Evolutionary conservation across 2,888 invertebrate genomes (phyloP).

Genomic region (Rotaria macrura): DNA sequence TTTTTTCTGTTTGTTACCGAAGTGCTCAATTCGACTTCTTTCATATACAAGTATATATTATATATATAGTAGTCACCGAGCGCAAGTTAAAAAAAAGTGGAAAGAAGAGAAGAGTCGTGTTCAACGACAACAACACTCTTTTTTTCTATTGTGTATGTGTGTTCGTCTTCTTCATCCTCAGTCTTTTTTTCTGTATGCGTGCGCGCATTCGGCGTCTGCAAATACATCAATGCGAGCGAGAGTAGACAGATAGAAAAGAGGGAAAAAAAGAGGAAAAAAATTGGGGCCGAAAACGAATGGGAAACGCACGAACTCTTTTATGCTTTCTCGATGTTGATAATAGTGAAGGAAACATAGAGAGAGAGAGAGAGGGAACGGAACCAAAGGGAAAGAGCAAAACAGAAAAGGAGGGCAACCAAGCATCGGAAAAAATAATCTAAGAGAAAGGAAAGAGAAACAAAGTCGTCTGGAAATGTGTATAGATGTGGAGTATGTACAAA

Average conservation of each 20-base stretch:
- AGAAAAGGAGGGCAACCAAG: not conserved
- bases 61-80: not conserved
- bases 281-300: too few species aligned
- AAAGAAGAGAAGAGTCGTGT: not conserved
- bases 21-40: constrained; percentile 15
- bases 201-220: constrained; percentile 1
- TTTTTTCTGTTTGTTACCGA: constrained; percentile 8
- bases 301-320: too few species aligned
- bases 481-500: not conserved
- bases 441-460: not conserved
- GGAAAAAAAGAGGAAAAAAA: too few species aligned
- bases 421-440: not conserved
- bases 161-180: not conserved
- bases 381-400: not conserved
- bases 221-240: constrained; percentile 3
- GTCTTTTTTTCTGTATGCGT: constrained; percentile 4
- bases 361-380: not conserved
- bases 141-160: not conserved
- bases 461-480: constrained; percentile 8
- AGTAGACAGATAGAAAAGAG: not conserved
- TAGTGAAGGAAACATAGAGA: not conserved
- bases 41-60: not conserved
- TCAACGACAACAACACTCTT: not conserved
- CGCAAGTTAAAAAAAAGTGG: constrained; percentile 3
- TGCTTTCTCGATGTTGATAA: too few species aligned